Evolutionary conservation across 2,113 vertebrate genomes (phyloP).

Genomic region (Ctenodactylus gundi): DNA sequence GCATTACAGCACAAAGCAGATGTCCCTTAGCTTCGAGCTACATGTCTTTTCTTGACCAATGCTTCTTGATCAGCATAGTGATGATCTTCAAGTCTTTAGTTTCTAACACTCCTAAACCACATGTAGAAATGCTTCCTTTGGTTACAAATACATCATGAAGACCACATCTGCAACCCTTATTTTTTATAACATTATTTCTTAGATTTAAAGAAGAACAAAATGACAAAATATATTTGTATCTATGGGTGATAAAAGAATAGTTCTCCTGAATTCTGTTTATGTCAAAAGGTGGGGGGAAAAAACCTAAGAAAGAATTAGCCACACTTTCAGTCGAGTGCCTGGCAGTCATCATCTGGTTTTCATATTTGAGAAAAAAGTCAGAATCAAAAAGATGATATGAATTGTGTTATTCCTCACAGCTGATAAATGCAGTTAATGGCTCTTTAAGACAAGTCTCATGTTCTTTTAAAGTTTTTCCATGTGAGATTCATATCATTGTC

Average conservation of each 20-base stretch:
- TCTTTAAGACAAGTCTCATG: neutral
- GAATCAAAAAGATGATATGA: neutral
- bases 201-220: neutral
- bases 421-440: neutral
- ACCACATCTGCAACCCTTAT: neutral
- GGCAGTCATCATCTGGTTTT: neutral
- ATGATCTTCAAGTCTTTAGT: conserved; percentile 64
- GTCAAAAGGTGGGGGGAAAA: neutral
- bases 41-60: conserved; percentile 66
- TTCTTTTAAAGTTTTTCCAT: neutral
- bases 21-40: conserved; percentile 61
- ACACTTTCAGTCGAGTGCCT: neutral
- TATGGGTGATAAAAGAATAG: neutral
- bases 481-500: neutral
- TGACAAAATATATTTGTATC: neutral
- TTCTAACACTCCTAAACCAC: conserved; percentile 61
- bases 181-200: neutral
- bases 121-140: conserved; percentile 23
- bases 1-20: conserved; percentile 63
- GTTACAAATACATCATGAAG: conserved; percentile 44
- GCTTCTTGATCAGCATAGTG: conserved; percentile 74
- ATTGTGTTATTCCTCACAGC: neutral
- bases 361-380: neutral
- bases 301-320: neutral
- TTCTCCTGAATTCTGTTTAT: neutral